These are phyloP conservation scores for Phalacrocorax brasilianus DNA, from an alignment of 2,113 vertebrate species.

Conservation along the genomic window DNA sequence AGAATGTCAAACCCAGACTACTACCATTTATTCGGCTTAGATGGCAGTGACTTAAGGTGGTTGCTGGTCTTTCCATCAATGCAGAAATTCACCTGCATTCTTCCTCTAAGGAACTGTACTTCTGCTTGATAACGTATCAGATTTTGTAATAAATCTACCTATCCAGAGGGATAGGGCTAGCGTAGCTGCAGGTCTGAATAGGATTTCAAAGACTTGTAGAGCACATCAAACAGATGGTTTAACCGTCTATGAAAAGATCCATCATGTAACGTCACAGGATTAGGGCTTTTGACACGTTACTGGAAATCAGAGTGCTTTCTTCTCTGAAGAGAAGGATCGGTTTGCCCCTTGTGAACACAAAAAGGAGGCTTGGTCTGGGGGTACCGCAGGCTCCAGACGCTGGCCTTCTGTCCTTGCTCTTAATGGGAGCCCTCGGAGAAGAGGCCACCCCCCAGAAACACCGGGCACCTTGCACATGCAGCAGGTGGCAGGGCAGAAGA, in stretches of 20 bases:
- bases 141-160: not conserved
- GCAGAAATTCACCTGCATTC: not conserved
- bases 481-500: not conserved
- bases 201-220: not conserved
- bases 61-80: not conserved
- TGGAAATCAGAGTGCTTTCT: not conserved
- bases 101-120: not conserved
- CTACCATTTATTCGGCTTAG: not conserved
- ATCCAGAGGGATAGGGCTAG: too few species aligned
- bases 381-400: not conserved
- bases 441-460: too few species aligned
- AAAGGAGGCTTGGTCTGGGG: too few species aligned
- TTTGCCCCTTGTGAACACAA: not conserved
- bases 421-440: not conserved
- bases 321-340: not conserved
- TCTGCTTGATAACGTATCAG: not conserved
- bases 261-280: not conserved
- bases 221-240: not conserved
- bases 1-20: not conserved
- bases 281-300: not conserved
- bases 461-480: accelerated
- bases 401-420: too few species aligned
- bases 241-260: not conserved
- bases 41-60: not conserved
- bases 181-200: not conserved